Conservation (phyloP, 2,797 vertebrate species). For the Chrosomus eos region DNA sequence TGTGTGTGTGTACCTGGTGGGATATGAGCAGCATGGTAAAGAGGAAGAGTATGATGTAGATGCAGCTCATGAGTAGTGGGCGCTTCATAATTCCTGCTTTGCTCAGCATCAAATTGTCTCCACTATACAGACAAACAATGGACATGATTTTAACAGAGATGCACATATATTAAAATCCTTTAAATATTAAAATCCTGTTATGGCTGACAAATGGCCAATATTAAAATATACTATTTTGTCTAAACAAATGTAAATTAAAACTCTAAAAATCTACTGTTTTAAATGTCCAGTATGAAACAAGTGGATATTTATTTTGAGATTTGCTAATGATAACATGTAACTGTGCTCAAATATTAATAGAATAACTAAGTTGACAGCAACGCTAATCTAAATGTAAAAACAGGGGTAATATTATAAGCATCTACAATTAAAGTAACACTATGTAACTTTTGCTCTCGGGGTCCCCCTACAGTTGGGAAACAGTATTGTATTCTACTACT, state of each 20-base stretch:
- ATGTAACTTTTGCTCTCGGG: too few species aligned
- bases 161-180: neutral
- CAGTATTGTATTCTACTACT: too few species aligned
- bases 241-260: conserved; percentile 3
- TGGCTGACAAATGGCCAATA: neutral
- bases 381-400: neutral
- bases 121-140: conserved; percentile 61
- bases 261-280: neutral
- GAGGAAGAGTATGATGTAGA: conserved; percentile 92
- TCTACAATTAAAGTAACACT: neutral
- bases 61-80: conserved; percentile 82
- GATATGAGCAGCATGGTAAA: conserved; percentile 89
- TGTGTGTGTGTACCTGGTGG: conserved; percentile 81
- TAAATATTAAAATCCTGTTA: too few species aligned
- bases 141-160: neutral
- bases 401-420: neutral
- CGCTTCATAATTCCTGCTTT: conserved; percentile 77
- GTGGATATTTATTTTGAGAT: neutral
- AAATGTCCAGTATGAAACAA: neutral
- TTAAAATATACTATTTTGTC: neutral
- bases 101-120: neutral
- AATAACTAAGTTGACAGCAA: neutral
- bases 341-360: neutral
- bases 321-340: neutral
- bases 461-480: too few species aligned